Evolutionary conservation across 2,797 vertebrate species (phyloP), one percentile per base, ranked within the genome.

Genomic region (Lophius americanus): DNA sequence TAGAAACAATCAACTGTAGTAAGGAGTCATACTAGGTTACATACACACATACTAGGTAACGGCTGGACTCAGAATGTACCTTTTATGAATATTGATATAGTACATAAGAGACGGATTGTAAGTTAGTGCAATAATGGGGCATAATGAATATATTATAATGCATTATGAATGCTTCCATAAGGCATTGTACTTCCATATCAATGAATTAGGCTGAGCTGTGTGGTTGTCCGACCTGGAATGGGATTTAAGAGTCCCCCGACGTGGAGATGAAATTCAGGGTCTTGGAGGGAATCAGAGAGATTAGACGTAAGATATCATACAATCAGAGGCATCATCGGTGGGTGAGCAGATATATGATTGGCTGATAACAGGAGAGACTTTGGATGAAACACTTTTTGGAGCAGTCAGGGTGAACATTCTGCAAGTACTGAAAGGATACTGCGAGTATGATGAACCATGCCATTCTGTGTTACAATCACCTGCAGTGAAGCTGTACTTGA

Each of bases 191-290:
- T 10, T 42, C 7, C 2, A 12, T 3, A 37, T 47, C 33, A 39
- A 51, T 48, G 3, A 4, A 50, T 2, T 41, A 4, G 35, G 39
- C 46, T 41, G 44, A 51, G 11, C n/a, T 9, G 9, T 42, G 46
- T 51, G 39, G 35, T 53, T 68, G 71, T 82, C 68, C 73, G 93
- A 98, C 97, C 97, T 96, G 97, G 97, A 76, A 98, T 98, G 49
- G 97, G 97, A 85, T 96, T 98, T 84, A 98, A 91, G 86, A 98
- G 95, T 81, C 97, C 97, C 93, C 97, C 97, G 58, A 96, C 92
- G 70, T 98, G 97, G 66, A 96, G 95, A 79, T 93, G 88, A 87
- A 97, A 98, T 70, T 98, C 97, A 76, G 97, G 97, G 88, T 98
- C 97, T 97, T 89, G 78, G 0, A 74, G 78, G 23, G 80, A 79